These are phyloP conservation scores for Carposina sasakii DNA, from an alignment of 1,140 invertebrate species.

Conservation along the genomic window DNA sequence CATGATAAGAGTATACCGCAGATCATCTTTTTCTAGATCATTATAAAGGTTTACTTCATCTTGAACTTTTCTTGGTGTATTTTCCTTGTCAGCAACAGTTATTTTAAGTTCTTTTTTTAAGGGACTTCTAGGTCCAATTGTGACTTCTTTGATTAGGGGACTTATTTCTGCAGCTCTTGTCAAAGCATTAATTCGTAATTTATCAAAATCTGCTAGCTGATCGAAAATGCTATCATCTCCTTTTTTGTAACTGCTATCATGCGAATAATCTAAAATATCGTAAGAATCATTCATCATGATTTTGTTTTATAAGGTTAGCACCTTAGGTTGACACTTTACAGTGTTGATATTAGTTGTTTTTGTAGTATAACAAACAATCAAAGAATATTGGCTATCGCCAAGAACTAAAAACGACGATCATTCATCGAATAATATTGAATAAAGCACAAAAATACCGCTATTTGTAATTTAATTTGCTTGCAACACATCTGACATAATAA, in stretches of 20 bases:
- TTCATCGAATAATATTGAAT: too few species aligned
- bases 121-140: constrained; percentile 63
- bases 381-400: too few species aligned
- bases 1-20: constrained; percentile 50
- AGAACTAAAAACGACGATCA: too few species aligned
- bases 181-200: constrained; percentile 58
- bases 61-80: too few species aligned
- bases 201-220: constrained; percentile 46
- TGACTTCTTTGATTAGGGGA: constrained; percentile 58
- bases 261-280: too few species aligned
- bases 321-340: too few species aligned
- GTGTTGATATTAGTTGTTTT: too few species aligned
- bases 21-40: constrained; percentile 50
- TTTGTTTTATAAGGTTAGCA: too few species aligned
- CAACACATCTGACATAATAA: too few species aligned
- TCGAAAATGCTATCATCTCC: constrained; percentile 42
- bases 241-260: constrained; percentile 24
- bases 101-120: constrained; percentile 31
- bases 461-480: too few species aligned
- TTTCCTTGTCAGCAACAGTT: constrained; percentile 19
- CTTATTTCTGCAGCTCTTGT: constrained; percentile 68
- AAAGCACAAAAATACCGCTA: too few species aligned
- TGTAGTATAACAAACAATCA: too few species aligned
- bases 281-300: background rate
- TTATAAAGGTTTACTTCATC: constrained; percentile 33